phyloP scores from a whole-genome alignment of 2,888 invertebrate species.

The Eulithis testata region DNA sequence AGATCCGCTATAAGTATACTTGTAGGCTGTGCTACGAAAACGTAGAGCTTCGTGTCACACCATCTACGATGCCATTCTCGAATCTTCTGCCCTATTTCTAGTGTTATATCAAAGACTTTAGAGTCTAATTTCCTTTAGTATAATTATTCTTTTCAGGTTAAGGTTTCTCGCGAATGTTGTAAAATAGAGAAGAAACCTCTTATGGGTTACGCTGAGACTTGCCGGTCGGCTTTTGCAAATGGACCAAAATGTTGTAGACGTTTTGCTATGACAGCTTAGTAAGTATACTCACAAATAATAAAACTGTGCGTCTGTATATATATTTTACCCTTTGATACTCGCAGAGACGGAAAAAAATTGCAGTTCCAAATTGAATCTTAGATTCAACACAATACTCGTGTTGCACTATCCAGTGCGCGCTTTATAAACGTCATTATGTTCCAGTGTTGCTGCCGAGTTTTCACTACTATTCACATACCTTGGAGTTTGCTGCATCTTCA shows the following conservation, averaged over 20 bases:
- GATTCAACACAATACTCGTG: no score
- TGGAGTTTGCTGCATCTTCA: conserved; percentile 90
- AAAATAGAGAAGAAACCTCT: conserved; percentile 72
- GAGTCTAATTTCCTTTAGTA: neutral
- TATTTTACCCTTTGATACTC: no score
- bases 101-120: neutral
- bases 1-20: no score
- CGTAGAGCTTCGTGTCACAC: no score
- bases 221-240: conserved; percentile 83
- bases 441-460: conserved; percentile 84
- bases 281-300: conserved; percentile 40
- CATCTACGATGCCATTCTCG: no score
- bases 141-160: conserved; percentile 62
- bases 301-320: no score
- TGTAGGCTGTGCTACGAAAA: no score
- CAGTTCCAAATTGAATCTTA: no score
- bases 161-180: conserved; percentile 72
- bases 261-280: conserved; percentile 79
- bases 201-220: conserved; percentile 86
- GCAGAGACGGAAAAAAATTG: no score
- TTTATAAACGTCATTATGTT: neutral
- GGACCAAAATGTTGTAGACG: conserved; percentile 81
- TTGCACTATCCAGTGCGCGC: no score
- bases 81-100: no score
- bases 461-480: conserved; percentile 88